Percentiles rank a stretch among this genome's conserved stretches.
Evolutionary conservation across 2,888 invertebrate species (phyloP).

Genomic region (Epicampocera succincta): DNA sequence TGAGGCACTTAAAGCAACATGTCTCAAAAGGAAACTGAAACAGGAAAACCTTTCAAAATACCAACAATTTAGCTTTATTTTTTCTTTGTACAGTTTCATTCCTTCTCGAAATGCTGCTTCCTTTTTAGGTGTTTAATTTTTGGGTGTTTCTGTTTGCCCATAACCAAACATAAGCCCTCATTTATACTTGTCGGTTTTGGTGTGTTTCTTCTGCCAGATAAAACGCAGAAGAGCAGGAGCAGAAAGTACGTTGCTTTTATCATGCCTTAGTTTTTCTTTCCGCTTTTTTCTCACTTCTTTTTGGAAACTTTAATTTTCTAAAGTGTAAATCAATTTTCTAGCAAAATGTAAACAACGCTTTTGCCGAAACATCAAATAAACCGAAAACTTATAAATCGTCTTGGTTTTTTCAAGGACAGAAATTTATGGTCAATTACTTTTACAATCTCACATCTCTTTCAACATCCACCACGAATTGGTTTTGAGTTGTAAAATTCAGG

Average conservation of each 20-base stretch:
- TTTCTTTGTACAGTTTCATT: not conserved
- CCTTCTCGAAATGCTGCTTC: slow-evolving; percentile 3
- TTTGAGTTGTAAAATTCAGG: not conserved
- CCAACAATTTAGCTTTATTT: not conserved
- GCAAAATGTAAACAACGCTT: slow-evolving; percentile 27
- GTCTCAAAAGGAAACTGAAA: slow-evolving; percentile 41
- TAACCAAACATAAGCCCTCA: slow-evolving; percentile 55
- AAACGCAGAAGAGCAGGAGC: not conserved
- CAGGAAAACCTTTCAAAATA: slow-evolving; percentile 18
- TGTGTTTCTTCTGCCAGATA: slow-evolving; percentile 7
- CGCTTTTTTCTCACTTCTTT: not conserved
- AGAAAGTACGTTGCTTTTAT: slow-evolving; percentile 38
- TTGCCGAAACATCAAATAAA: slow-evolving; percentile 36
- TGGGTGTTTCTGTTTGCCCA: slow-evolving; percentile 7
- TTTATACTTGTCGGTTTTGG: slow-evolving; percentile 48
- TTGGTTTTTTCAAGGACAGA: slow-evolving; percentile 33
- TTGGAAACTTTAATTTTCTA: slow-evolving; percentile 57
- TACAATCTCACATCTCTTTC: not conserved
- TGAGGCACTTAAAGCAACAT: slow-evolving; percentile 53
- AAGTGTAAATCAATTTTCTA: slow-evolving; percentile 66
- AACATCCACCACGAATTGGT: slow-evolving; percentile 2
- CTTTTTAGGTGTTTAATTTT: slow-evolving; percentile 20
- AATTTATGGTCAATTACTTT: slow-evolving; percentile 43
- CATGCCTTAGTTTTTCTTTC: slow-evolving; percentile 27
- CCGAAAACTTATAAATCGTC: not conserved